Evolutionary conservation across 2,888 invertebrate species (phyloP), one percentile per base, ranked within the genome.

Genomic region (Acanthoscelides obtectus): DNA sequence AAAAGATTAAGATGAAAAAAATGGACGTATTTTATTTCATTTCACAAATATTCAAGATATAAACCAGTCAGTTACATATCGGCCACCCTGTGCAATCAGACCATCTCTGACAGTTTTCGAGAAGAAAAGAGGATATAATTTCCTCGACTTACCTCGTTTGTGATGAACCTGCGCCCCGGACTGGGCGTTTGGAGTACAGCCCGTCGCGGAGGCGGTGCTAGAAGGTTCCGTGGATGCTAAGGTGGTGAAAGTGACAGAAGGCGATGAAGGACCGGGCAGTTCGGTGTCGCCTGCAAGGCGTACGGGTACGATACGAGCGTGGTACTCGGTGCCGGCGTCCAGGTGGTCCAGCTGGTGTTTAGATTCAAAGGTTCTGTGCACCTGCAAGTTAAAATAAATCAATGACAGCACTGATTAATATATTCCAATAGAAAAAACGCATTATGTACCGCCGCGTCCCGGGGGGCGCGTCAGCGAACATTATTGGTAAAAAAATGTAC

Each of bases 291-390:
- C 87, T 71, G 90, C 88, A 70, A 87, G 86, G 68, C 96, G 90
- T 80, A 95, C 90, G 25, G 93, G 92, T 86, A 93, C 92, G 75
- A 96, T 94, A 71, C 95, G 90, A 80, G 93, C 90, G 80, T 87
- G 86, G 86, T 95, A 95, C 83, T 93, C 93, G 71, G 89, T 89
- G 80, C 93, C 93, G 70, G 91, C 88, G 79, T 93, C 91, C 82
- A 96, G 88, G 82, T 91, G 90, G 86, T 89, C 87, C 83, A 92
- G 85, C 83, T 87, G 87, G 83, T 87, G 90, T 85, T 88, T 89
- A 72, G 89, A 87, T 78, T 89, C 91, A 73, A 86, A 81, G 71
- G 93, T 93, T 79, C 88, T 87, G 84, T 92, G 93, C 79, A 92
- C 90, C 91, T 93, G 85, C 21, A 81, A 79, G 19, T 8, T 63